Evolutionary conservation across 2,113 vertebrate genomes (phyloP).

Genomic region (Python bivittatus): DNA sequence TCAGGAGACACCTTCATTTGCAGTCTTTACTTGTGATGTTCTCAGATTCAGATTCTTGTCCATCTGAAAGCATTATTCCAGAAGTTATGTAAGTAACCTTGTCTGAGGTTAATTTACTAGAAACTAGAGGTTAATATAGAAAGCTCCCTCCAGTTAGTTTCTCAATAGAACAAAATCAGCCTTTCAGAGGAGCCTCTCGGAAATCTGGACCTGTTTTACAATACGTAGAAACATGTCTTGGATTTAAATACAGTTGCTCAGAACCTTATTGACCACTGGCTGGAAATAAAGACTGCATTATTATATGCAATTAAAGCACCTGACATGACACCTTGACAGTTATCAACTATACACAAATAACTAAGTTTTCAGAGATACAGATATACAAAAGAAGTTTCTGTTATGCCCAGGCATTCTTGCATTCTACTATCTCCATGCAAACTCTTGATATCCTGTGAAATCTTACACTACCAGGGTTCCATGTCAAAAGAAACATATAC

Average conservation of each 20-base stretch:
- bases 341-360: background rate
- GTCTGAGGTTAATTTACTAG: background rate
- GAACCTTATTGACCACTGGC: background rate
- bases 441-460: background rate
- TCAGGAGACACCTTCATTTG: background rate
- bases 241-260: background rate
- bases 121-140: background rate
- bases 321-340: background rate
- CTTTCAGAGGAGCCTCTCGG: background rate
- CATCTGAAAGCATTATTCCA: background rate
- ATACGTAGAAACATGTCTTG: background rate
- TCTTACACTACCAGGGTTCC: background rate
- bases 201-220: background rate
- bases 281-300: background rate
- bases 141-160: background rate
- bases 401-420: no score
- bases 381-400: background rate
- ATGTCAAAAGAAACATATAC: background rate
- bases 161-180: background rate
- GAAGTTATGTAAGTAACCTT: background rate
- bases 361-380: background rate
- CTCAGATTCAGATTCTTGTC: constrained; percentile 35
- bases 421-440: background rate
- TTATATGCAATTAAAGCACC: background rate
- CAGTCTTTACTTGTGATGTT: background rate